These are phyloP conservation scores for Gymnorhina tibicen DNA, from an alignment of 2,113 vertebrate genomes.

Conservation along the genomic window DNA sequence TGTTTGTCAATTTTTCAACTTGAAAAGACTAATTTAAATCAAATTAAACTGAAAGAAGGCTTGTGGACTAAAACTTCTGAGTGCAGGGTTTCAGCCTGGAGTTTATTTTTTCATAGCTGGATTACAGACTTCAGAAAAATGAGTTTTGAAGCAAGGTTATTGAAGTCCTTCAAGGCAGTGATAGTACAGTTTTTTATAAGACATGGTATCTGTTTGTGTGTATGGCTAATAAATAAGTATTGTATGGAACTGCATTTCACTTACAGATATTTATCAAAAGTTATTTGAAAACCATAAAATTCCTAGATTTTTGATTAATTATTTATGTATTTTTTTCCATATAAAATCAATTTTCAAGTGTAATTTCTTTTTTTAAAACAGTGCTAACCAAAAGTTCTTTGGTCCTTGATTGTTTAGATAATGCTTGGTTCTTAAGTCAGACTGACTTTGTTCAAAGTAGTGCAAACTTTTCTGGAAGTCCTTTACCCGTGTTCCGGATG, in stretches of 20 bases:
- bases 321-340: background rate
- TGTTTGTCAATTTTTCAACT: background rate
- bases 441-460: background rate
- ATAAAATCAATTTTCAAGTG: background rate
- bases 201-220: background rate
- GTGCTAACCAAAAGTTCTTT: background rate
- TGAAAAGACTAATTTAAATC: constrained; percentile 13
- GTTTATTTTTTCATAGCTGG: background rate
- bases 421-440: background rate
- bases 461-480: background rate
- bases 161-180: background rate
- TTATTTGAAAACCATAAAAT: background rate
- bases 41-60: background rate
- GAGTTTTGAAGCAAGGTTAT: background rate
- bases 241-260: background rate
- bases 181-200: background rate
- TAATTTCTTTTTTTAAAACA: background rate
- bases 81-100: background rate
- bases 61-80: background rate
- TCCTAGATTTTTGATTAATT: background rate
- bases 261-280: background rate
- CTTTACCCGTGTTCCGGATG: background rate
- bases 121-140: background rate
- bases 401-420: background rate
- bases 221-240: background rate